Evolutionary conservation across 2,797 vertebrate species (phyloP), one percentile per base, ranked within the genome.

Genomic region (Erpetoichthys calabaricus): DNA sequence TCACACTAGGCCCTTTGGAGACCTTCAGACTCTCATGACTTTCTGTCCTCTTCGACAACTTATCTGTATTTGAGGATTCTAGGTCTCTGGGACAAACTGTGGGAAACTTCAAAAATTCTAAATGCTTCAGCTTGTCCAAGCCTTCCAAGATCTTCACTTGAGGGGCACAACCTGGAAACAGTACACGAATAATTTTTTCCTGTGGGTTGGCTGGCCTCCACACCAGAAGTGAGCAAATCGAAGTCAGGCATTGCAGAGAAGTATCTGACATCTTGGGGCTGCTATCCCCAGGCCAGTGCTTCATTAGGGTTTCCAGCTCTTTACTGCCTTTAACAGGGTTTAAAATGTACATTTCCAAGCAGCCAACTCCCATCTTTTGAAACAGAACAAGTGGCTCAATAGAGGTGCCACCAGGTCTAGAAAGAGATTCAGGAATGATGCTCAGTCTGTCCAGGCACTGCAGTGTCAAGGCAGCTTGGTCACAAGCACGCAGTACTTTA

Each of bases 341-440:
- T n/a, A 98, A 74, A 1, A 91, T 72, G 1, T 92, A 94, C 77
- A 98, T 74, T 69, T 97, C 95, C 64, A 98, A 60, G 1, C 92
- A 77, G 3, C 95, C 95, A 0, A 98, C 92, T 0, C 95, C 95
- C 91, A 98, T 91, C 76, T 98, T 98, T 55, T 94, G 89, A 60
- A 96, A 96, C 54, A 98, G 76, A 62, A 91, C 83, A 0, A 86
- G 67, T 3, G 94, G 93, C 61, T 91, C 83, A 0, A 86, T 68
- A 2, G 55, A 60, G 1, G 87, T 65, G 41, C 75, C 74, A 0
- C 47, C 62, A 1, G 75, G 64, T 0, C 90, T 77, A 45, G 64
- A 75, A 56, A 96, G 76, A 0, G 73, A 77, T 55, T 84, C 72
- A 1, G 91, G 86, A 1, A 10, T 59, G 51, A 98, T 83, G 2